Percentiles rank a stretch among this genome's conserved stretches.
Evolutionary conservation across 2,797 vertebrate species (phyloP).

Genomic region (Poeciliopsis turneri): DNA sequence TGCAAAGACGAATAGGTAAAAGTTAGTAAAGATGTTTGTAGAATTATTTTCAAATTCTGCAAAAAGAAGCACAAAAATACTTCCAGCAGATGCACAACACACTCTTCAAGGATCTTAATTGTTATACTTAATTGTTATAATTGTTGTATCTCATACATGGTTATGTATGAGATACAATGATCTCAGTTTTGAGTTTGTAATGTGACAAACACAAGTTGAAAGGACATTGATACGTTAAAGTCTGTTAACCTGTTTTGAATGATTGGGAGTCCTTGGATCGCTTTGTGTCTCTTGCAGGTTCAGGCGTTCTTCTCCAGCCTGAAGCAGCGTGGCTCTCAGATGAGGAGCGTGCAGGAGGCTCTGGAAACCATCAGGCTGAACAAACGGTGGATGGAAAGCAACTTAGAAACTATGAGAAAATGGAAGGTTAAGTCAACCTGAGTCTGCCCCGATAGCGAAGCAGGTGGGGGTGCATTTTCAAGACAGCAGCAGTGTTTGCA

Average conservation of each 20-base stretch:
- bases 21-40: neutral
- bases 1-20: neutral
- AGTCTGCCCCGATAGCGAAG: slow-evolving; percentile 6
- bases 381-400: slow-evolving; percentile 89
- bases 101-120: neutral
- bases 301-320: slow-evolving; percentile 88
- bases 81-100: neutral
- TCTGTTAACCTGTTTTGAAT: neutral
- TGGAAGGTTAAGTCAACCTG: slow-evolving; percentile 33
- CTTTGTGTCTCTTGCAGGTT: slow-evolving; percentile 79
- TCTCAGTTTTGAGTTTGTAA: neutral
- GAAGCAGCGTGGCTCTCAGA: slow-evolving; percentile 85
- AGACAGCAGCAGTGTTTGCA: slow-evolving; percentile 84
- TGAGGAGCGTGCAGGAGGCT: slow-evolving; percentile 87
- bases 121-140: neutral
- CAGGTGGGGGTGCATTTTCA: slow-evolving; percentile 37
- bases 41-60: neutral
- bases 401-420: slow-evolving; percentile 75
- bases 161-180: neutral
- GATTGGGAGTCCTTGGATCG: neutral
- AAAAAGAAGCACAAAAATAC: neutral
- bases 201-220: neutral
- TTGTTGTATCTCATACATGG: too few species aligned
- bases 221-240: neutral
- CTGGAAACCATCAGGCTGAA: slow-evolving; percentile 91